Evolutionary conservation across 2,113 vertebrate genomes (phyloP), one percentile per base, ranked within the genome.

Genomic region (Prinia subflava): DNA sequence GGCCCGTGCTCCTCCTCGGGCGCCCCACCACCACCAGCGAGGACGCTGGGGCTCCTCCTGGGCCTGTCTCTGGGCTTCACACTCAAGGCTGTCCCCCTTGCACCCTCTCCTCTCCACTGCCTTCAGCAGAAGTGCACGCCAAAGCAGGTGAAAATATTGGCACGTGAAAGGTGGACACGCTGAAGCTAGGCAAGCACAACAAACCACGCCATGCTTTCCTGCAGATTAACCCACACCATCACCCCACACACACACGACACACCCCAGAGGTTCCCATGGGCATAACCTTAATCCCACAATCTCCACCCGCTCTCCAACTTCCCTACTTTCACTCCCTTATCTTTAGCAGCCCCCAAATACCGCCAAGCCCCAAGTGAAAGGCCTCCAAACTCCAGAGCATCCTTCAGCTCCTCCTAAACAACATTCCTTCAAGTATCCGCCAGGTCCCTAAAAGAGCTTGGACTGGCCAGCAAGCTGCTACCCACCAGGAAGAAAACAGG

Each of bases 341-440:
- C 31, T 89, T 81, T 16, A 64, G 31, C 53, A 94, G 41, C 5
- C 24, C 35, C 28, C 35, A 83, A 49, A 49, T 27, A 83, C 35
- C 10, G 4, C 67, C 67, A 67, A 88, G 33, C 9, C 15, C 31
- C 21, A 11, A 17, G 6, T 23, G 56, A 46, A 47, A 12, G 6
- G 14, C 41, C 31, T 18, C 8, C 35, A 30, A 27, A 79, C 14
- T 47, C 19, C 46, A 87, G 22, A 73, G 46, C 24, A 87, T 28
- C 55, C 50, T 70, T 74, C 10, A 1, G 27, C 6, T 55, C 13
- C 47, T 59, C 42, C 60, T 75, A 33, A 87, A 46, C 24, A 67
- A 37, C 0, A 0, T 8, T 59, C 53, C 17, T 16, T 42, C 5
- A 3, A 13, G 24, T 10, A 28, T 62, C 35, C 47, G 33, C 23